Conservation (phyloP, 2,888 invertebrate species). For the Mythimna loreyi region DNA sequence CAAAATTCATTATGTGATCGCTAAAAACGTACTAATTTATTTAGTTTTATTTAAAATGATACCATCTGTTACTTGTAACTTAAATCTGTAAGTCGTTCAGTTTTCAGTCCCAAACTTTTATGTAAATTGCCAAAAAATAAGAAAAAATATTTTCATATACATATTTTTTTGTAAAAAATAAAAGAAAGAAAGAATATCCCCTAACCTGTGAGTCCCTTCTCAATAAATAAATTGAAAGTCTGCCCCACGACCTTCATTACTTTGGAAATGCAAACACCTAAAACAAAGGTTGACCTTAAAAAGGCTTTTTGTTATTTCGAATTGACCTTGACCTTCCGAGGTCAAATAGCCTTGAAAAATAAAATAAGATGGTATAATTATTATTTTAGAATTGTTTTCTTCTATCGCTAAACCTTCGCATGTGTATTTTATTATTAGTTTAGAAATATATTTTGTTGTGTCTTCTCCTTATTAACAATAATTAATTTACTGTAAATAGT, state of each 20-base stretch:
- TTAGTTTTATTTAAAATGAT: constrained; percentile 31
- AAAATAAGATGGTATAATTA: constrained; percentile 45
- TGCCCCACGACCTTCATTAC: background rate
- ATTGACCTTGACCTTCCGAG: constrained; percentile 10
- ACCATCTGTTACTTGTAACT: constrained; percentile 40
- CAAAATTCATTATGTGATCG: constrained; percentile 56
- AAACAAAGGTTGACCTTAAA: constrained; percentile 5
- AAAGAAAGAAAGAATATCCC: too few species aligned
- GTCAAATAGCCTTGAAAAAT: background rate
- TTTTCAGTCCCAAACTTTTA: background rate
- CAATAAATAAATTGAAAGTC: background rate
- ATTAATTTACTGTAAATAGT: constrained; percentile 29
- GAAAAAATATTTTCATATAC: background rate
- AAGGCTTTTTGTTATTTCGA: background rate
- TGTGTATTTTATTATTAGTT: constrained; percentile 50
- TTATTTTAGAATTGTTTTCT: constrained; percentile 20
- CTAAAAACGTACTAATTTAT: constrained; percentile 60
- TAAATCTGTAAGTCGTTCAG: too few species aligned
- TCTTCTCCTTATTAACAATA: constrained; percentile 49
- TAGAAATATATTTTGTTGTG: constrained; percentile 34
- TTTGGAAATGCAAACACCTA: background rate
- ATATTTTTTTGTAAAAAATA: background rate
- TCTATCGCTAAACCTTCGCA: constrained; percentile 54
- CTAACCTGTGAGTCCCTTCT: background rate
- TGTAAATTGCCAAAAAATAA: background rate